A percentile compares a stretch with the other conserved stretches of the same genome.
These are phyloP conservation scores for Drosophila macrospina DNA, from an alignment of 2,888 invertebrate species.

Conservation along the genomic window DNA sequence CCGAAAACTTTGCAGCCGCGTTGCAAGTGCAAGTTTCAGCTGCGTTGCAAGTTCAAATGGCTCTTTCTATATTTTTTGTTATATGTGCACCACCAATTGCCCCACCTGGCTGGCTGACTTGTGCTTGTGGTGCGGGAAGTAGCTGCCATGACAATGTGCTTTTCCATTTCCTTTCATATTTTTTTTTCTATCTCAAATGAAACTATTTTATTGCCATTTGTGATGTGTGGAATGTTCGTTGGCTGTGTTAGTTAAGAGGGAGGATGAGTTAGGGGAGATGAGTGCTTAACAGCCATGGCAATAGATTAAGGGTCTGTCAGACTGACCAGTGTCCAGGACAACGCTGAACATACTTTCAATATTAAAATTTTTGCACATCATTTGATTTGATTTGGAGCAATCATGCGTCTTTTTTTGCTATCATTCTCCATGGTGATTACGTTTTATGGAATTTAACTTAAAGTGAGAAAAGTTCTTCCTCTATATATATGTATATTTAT, in stretches of 20 bases:
- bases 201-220: constrained; percentile 43
- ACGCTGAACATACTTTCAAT: constrained; percentile 41
- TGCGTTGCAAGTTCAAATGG: constrained; percentile 65
- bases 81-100: neutral
- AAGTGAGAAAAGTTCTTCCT: constrained; percentile 42
- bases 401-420: constrained; percentile 49
- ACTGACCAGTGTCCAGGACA: constrained; percentile 76
- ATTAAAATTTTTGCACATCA: constrained; percentile 76
- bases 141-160: constrained; percentile 63
- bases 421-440: constrained; percentile 38
- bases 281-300: constrained; percentile 67
- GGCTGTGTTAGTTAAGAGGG: neutral
- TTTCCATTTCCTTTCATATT: constrained; percentile 15
- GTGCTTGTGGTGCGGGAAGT: neutral
- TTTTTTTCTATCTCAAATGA: constrained; percentile 7
- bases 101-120: neutral
- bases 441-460: constrained; percentile 7
- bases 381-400: constrained; percentile 68
- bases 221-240: constrained; percentile 34
- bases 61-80: constrained; percentile 54
- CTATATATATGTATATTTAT: neutral
- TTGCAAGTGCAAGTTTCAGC: constrained; percentile 62
- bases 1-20: constrained; percentile 47
- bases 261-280: neutral
- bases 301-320: constrained; percentile 48